A percentile compares a stretch with the other conserved stretches of the same genome.
These are phyloP conservation scores for Polypedilum vanderplanki DNA, from an alignment of 1,140 invertebrate species.

Conservation along the genomic window DNA sequence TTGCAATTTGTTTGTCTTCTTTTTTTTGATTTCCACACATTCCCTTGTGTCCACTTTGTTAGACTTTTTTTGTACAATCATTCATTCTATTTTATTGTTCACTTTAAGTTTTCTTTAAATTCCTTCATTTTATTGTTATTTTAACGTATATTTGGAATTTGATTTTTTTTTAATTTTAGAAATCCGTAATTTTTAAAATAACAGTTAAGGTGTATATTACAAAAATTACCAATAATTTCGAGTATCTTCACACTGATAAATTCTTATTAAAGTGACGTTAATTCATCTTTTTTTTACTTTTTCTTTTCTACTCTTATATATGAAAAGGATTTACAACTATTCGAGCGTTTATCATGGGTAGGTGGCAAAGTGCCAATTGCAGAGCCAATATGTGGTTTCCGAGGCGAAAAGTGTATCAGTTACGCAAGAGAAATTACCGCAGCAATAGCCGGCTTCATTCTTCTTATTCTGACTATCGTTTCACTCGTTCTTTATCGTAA, in stretches of 20 bases:
- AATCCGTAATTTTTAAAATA: too few relatives aligned
- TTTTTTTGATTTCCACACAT: too few relatives aligned
- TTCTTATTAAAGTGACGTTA: constrained; percentile 22
- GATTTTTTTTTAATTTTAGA: too few relatives aligned
- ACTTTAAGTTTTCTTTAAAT: too few relatives aligned
- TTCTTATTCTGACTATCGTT: constrained; percentile 62
- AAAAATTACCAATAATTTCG: too few relatives aligned
- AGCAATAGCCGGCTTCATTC: constrained; percentile 66
- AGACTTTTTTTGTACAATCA: too few relatives aligned
- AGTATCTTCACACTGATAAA: not conserved
- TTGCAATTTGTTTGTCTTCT: too few relatives aligned
- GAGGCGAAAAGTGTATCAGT: constrained; percentile 84
- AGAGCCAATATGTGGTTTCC: constrained; percentile 88
- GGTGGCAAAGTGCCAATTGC: constrained; percentile 63
- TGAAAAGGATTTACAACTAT: constrained; percentile 59
- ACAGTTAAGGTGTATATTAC: too few relatives aligned
- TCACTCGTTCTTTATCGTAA: constrained; percentile 72
- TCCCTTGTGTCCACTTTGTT: too few relatives aligned
- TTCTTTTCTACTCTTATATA: constrained; percentile 34
- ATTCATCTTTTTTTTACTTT: constrained; percentile 32
- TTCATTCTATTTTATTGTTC: too few relatives aligned
- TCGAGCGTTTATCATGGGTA: constrained; percentile 69
- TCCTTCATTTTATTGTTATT: too few relatives aligned
- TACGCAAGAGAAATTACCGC: constrained; percentile 74
- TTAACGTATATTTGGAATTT: too few relatives aligned